Evolutionary conservation across 2,797 vertebrate species (phyloP).

Genomic region (Dipus sagitta): DNA sequence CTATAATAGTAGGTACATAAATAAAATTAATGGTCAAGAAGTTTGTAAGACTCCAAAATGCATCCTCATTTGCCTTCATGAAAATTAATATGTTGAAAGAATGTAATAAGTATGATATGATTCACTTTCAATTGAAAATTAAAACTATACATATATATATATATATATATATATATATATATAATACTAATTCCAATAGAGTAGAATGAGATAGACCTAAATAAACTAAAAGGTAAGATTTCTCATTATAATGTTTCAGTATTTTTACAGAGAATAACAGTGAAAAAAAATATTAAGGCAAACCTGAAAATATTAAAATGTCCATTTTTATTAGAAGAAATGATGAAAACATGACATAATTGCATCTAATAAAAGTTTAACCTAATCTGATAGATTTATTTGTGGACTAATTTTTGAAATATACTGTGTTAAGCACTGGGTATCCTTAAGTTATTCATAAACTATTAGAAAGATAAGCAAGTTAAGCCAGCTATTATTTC

Average conservation of each 20-base stretch:
- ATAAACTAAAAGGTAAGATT: conserved; percentile 31
- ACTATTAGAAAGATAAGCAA: neutral
- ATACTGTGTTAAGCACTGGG: neutral
- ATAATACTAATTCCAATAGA: conserved; percentile 2
- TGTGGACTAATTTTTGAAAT: conserved; percentile 30
- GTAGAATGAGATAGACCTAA: neutral
- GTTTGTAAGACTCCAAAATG: neutral
- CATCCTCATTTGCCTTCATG: conserved; percentile 12
- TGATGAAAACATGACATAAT: neutral
- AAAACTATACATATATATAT: conserved; percentile 37
- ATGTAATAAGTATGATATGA: neutral
- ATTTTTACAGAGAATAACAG: conserved; percentile 2
- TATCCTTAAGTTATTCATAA: neutral
- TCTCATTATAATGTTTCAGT: neutral
- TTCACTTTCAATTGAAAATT: conserved; percentile 66
- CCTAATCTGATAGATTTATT: conserved; percentile 13
- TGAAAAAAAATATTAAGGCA: neutral
- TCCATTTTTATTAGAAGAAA: neutral
- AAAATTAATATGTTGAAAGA: conserved; percentile 48
- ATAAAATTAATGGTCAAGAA: neutral
- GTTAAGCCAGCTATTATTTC: neutral
- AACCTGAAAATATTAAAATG: neutral
- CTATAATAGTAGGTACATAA: neutral
- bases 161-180: too few relatives aligned
- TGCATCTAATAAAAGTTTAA: neutral